Evolutionary conservation across 2,888 invertebrate genomes (phyloP).

Genomic region (Pegoplata infirma): DNA sequence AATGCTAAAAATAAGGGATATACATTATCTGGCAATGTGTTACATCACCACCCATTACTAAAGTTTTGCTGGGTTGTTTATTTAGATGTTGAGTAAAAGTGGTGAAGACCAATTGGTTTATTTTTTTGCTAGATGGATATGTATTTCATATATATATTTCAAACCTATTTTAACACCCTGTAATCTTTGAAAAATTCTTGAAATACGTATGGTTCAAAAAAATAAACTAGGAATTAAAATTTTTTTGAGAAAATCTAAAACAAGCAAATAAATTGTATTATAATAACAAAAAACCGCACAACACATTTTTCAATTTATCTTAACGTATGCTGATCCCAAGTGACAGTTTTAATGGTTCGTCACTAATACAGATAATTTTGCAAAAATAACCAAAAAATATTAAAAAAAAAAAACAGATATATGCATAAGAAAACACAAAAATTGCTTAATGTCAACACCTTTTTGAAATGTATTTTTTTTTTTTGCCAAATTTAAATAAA

Average conservation of each 20-base stretch:
- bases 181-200: too few species aligned
- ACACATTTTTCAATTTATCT: slow-evolving; percentile 25
- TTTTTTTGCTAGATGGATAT: too few species aligned
- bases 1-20: too few species aligned
- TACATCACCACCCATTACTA: too few species aligned
- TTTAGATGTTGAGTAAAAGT: too few species aligned
- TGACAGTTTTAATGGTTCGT: slow-evolving; percentile 32
- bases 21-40: too few species aligned
- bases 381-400: slow-evolving; percentile 13
- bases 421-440: background rate
- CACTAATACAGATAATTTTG: slow-evolving; percentile 20
- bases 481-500: background rate
- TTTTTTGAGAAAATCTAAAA: slow-evolving; percentile 4
- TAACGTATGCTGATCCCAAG: slow-evolving; percentile 26
- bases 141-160: too few species aligned
- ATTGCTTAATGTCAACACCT: slow-evolving; percentile 8
- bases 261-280: background rate
- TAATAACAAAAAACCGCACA: background rate
- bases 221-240: too few species aligned
- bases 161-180: too few species aligned
- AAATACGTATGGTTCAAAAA: too few species aligned
- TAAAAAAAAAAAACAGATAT: slow-evolving; percentile 1
- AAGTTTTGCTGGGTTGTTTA: too few species aligned
- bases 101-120: too few species aligned
- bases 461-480: background rate